A percentile compares a stretch with the other conserved stretches of the same genome.
These are phyloP conservation scores for Trichomycterus rosablanca DNA, from an alignment of 2,113 vertebrate species.

Conservation along the genomic window DNA sequence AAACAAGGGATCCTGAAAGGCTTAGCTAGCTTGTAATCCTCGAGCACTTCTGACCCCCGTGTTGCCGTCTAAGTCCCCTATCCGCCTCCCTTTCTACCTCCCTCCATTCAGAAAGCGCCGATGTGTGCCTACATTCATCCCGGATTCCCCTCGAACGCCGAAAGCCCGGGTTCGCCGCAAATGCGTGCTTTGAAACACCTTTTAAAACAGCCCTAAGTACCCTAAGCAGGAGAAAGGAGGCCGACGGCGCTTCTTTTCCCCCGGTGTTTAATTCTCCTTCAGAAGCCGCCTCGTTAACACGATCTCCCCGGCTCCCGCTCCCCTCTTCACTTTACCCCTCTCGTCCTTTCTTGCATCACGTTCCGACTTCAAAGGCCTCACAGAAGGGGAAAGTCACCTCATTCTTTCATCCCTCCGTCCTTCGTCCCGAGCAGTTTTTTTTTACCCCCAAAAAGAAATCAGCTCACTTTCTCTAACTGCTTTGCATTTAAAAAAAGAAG, in stretches of 20 bases:
- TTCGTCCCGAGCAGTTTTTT: slow-evolving; percentile 40
- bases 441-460: slow-evolving; percentile 62
- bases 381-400: slow-evolving; percentile 70
- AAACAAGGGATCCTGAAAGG: slow-evolving; percentile 68
- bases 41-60: slow-evolving; percentile 74
- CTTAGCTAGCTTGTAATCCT: slow-evolving; percentile 76
- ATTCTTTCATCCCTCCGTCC: slow-evolving; percentile 56
- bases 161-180: slow-evolving; percentile 57
- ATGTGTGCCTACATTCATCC: slow-evolving; percentile 65
- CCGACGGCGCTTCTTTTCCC: slow-evolving; percentile 71
- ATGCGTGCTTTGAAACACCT: slow-evolving; percentile 70
- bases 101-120: slow-evolving; percentile 59
- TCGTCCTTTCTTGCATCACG: slow-evolving; percentile 39
- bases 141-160: slow-evolving; percentile 53
- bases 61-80: slow-evolving; percentile 69
- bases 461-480: slow-evolving; percentile 70
- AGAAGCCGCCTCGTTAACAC: slow-evolving; percentile 76
- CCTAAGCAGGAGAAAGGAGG: slow-evolving; percentile 68
- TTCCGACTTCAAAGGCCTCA: slow-evolving; percentile 66
- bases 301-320: slow-evolving; percentile 58
- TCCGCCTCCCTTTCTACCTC: slow-evolving; percentile 31
- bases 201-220: slow-evolving; percentile 68
- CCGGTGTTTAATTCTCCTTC: slow-evolving; percentile 74
- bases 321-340: slow-evolving; percentile 20
- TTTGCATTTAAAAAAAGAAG: slow-evolving; percentile 75